Evolutionary conservation across 2,113 vertebrate species (phyloP).

Genomic region (Mungos mungo): DNA sequence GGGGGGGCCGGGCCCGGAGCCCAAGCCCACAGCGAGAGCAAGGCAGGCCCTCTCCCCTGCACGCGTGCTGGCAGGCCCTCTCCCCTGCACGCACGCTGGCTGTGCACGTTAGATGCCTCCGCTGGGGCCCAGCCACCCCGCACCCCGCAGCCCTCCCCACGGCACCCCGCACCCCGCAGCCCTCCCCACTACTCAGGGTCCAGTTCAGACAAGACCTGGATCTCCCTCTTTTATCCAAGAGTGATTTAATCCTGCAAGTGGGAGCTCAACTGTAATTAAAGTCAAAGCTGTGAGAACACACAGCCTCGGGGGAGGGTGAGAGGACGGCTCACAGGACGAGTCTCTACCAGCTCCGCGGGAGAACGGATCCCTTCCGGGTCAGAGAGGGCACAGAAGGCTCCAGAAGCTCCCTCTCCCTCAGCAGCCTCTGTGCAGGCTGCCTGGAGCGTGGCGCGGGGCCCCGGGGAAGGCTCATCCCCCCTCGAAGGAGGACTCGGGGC

Average conservation of each 20-base stretch:
- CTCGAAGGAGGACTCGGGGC: not conserved
- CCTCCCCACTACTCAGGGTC: not conserved
- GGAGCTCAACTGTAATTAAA: not conserved
- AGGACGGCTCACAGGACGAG: not conserved
- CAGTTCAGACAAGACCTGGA: not conserved
- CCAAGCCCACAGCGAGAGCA: not conserved
- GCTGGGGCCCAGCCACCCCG: too few relatives aligned
- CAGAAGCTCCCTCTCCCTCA: not conserved
- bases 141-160: too few relatives aligned
- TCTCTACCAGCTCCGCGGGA: not conserved
- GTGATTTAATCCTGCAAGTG: not conserved
- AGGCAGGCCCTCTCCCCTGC: too few relatives aligned
- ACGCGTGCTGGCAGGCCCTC: too few relatives aligned
- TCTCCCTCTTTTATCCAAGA: not conserved
- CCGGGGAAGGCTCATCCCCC: not conserved
- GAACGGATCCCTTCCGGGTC: not conserved
- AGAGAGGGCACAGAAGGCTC: not conserved
- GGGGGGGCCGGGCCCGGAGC: not conserved
- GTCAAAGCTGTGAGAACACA: not conserved
- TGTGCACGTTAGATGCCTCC: fast-evolving
- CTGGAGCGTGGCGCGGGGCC: fast-evolving
- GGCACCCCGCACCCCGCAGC: not conserved
- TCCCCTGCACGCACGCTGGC: fast-evolving
- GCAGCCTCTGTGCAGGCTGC: not conserved
- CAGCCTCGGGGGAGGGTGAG: not conserved